Base-by-base conservation (phyloP, 2,797 vertebrate species). In the Manis javanica region DNA sequence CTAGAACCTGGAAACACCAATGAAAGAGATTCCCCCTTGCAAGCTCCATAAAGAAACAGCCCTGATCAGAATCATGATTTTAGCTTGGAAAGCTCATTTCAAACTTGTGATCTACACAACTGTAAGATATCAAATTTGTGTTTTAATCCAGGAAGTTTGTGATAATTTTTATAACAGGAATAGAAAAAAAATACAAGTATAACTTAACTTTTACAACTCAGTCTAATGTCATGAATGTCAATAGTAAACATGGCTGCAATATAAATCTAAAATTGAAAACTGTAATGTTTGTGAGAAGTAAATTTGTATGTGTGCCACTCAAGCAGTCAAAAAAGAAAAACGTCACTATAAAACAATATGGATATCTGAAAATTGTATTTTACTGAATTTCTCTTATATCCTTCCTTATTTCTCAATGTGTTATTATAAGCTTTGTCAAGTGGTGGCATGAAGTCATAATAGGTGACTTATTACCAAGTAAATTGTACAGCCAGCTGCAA, bases 341-440 rank as follows among this genome's bases (percentile, higher is more conserved):
- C 68, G 31, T 72, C 15, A 78, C 8, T 10, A 83, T n/a, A 64
- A 95, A 79, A 34, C 46, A 59, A 66, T 37, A 64, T 49, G 53
- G 16, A 84, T 82, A 82, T 51, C 9, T 79, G 19, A 74, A 91
- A 57, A 87, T 39, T 37, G 26, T 57, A 74, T 66, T 74, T 87
- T 74, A 68, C 61, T 82, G n/a, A 66, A 82, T n/a, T 59, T 7
- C 4, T 51, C 87, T 69, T 90, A 21, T 31, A 95, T 74, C 59
- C 18, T 26, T 23, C 87, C 9, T 64, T 64, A 82, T 75, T 61
- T 75, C 39, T 59, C 39, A 75, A 24, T 59, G 3, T 91, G 57
- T 18, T 57, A 49, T 66, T 66, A 74, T 87, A 95, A 82, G 74
- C 9, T 87, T 82, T 87, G 39, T 68, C n/a, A 92, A 87, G 18